Percentiles rank a stretch among this genome's conserved stretches.
Evolutionary conservation across 2,888 invertebrate genomes (phyloP).

Genomic region (Trissoscelio sp.): DNA sequence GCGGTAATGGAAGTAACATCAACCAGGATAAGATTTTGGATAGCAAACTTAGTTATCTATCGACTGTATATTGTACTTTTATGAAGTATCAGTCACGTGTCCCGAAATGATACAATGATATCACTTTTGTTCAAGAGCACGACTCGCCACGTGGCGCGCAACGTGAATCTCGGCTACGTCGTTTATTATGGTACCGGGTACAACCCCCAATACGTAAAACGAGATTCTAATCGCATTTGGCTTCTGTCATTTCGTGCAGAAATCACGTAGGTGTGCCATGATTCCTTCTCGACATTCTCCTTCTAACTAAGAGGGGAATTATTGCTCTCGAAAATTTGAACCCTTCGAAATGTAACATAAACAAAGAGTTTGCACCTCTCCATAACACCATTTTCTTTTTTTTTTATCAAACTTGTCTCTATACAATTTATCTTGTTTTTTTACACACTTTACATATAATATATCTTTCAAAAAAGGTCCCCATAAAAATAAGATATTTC

Average conservation of each 20-base stretch:
- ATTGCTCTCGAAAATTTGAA: slow-evolving; percentile 27
- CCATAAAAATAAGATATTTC: too few relatives aligned
- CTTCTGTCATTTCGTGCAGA: slow-evolving; percentile 76
- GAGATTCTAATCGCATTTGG: slow-evolving; percentile 80
- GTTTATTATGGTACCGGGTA: slow-evolving; percentile 75
- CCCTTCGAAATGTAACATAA: slow-evolving; percentile 21
- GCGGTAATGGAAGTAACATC: slow-evolving; percentile 41
- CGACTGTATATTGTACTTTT: slow-evolving; percentile 76
- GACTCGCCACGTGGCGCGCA: slow-evolving; percentile 79
- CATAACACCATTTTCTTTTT: too few relatives aligned
- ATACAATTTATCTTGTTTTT: too few relatives aligned
- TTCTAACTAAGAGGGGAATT: slow-evolving; percentile 15
- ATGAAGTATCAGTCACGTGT: slow-evolving; percentile 81
- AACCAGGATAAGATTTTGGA: slow-evolving; percentile 51
- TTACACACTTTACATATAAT: too few relatives aligned
- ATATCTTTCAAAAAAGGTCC: too few relatives aligned
- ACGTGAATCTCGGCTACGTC: slow-evolving; percentile 75
- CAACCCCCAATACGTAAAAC: slow-evolving; percentile 72
- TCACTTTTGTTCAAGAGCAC: slow-evolving; percentile 75
- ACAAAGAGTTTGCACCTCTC: slow-evolving; percentile 29
- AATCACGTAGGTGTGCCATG: slow-evolving; percentile 73
- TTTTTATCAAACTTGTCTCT: too few relatives aligned
- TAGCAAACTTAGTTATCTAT: slow-evolving; percentile 59
- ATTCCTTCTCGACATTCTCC: slow-evolving; percentile 41
- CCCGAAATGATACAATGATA: slow-evolving; percentile 77